Percentiles rank a stretch among this genome's conserved stretches.
phyloP scores from a whole-genome alignment of 2,113 vertebrate genomes.

The Microcebus murinus region DNA sequence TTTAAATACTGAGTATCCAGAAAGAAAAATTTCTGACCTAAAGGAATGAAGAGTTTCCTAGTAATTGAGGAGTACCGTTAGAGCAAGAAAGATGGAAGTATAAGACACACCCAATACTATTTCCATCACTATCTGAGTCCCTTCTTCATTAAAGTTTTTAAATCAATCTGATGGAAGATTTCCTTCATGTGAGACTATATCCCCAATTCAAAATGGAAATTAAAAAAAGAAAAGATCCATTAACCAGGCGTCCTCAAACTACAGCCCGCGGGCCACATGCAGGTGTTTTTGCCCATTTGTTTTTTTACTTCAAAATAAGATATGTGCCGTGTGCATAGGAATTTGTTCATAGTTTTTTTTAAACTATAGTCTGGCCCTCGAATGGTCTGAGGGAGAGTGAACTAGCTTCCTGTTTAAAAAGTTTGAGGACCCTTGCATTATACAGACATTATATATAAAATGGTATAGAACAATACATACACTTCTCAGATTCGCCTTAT shows the following conservation, averaged over 20 bases:
- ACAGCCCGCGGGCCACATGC: too few species aligned
- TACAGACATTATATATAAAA: slow-evolving; percentile 1
- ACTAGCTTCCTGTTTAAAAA: too few species aligned
- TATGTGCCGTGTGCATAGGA: too few species aligned
- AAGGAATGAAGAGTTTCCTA: background rate
- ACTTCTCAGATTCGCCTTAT: background rate
- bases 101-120: background rate
- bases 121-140: background rate
- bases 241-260: too few species aligned
- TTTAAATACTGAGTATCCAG: background rate
- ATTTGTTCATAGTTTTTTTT: too few species aligned
- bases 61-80: background rate
- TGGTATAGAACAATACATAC: background rate
- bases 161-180: background rate
- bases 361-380: too few species aligned
- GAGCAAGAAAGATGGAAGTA: background rate
- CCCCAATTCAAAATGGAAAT: background rate
- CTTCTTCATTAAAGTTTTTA: background rate
- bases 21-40: slow-evolving; percentile 7
- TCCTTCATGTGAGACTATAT: background rate
- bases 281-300: too few species aligned
- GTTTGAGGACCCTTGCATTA: too few species aligned
- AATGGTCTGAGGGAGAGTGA: too few species aligned
- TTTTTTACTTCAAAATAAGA: too few species aligned
- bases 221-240: background rate